Evolutionary conservation across 2,888 invertebrate genomes (phyloP), one percentile per base, ranked within the genome.

Genomic region (Hyppa rectilinea): DNA sequence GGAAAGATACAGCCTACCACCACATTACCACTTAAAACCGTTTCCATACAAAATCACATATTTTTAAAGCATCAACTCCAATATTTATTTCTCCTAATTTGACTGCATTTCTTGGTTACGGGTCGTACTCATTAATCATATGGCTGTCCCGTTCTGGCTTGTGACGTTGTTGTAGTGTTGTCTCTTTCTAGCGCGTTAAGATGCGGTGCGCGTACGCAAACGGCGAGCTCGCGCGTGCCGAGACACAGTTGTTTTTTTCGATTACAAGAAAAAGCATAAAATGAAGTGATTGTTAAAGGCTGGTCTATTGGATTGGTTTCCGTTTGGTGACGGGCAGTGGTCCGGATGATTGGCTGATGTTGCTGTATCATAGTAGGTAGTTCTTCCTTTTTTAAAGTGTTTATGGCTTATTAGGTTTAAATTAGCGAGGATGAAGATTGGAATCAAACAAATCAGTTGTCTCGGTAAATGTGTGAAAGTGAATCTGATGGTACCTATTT

Each of bases 21-120:
- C 45, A 52, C 40, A 63, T 56, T 38, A 77, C 17, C 40, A 66
- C 60, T 61, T 59, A 61, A 58, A 63, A 63, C 69, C 23, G 36
- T 83, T 75, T 71, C 65, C n/a, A 71, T 77, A 81, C 56, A 43
- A 64, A 72, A 68, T 56, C 60, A 66, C 63, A 67, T 71, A 71
- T 64, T 76, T 85, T 84, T 66, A 83, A 76, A 85, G 85, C 88
- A 90, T 90, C 87, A 87, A 83, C 86, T 82, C 86, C 88, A 84
- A 92, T 93, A 92, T 93, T 94, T 93, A 93, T 92, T 93, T 93
- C 93, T 92, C 88, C 92, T 94, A 95, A 95, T 95, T 95, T 94
- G 93, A 94, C 92, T 93, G 91, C 92, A 94, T 95, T 94, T 94
- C 94, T 93, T 87, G 87, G 87, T 90, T 92, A 85, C 81, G 79